Conservation (phyloP, 2,797 vertebrate species). For the Sebastes umbrosus region DNA sequence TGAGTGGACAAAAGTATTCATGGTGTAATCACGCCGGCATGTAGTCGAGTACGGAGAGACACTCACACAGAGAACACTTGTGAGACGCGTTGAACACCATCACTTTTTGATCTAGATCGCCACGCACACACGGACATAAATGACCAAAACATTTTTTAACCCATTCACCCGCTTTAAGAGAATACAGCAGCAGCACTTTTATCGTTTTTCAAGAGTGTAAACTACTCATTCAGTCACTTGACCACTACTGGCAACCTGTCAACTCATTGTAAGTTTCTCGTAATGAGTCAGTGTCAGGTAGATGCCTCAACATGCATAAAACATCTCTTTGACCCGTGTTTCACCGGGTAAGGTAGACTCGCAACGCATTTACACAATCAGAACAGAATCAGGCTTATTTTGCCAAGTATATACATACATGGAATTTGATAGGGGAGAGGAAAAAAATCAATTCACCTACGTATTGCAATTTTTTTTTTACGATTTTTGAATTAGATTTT, state of each 20-base stretch:
- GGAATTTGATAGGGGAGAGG: too few species aligned
- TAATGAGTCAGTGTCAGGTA: neutral
- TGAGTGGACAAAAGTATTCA: constrained; percentile 52
- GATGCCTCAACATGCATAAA: neutral
- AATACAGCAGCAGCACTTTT: constrained; percentile 11
- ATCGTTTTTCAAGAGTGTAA: neutral
- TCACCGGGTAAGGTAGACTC: neutral
- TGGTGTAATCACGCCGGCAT: constrained; percentile 33
- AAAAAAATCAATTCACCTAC: too few species aligned
- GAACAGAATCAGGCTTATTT: too few species aligned
- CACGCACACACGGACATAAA: neutral
- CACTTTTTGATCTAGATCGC: neutral
- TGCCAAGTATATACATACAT: too few species aligned
- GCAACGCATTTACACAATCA: too few species aligned
- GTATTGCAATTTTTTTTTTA: too few species aligned
- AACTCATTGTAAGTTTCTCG: neutral
- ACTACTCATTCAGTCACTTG: neutral
- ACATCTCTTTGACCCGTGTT: neutral
- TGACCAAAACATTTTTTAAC: neutral
- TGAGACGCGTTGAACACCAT: neutral
- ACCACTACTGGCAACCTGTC: neutral
- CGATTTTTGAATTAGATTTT: too few species aligned
- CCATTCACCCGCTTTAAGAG: neutral
- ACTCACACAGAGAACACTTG: constrained; percentile 32
- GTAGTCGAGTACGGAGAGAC: constrained; percentile 40